Evolutionary conservation across 1,140 invertebrate species (phyloP), one percentile per base, ranked within the genome.

Genomic region (Acromyrmex charruanus): DNA sequence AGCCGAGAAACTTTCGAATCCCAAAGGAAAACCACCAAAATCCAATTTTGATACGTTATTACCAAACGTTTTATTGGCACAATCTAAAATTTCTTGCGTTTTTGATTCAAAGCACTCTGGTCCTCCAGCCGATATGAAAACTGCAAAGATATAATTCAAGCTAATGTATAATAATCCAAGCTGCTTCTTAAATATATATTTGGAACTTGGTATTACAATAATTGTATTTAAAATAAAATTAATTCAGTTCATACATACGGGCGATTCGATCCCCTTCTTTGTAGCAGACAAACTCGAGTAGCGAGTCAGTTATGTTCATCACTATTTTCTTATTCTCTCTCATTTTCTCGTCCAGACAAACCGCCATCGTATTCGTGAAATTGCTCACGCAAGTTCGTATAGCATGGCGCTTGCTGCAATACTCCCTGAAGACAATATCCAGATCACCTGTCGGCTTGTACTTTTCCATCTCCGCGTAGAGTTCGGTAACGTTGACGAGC

Each of bases 191-290:
- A 3, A 44, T 35, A 6, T 44, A 10, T 44, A 44, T 44, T 44
- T 44, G 10, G 10, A 44, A 44, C 10, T 44, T 44, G 9, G 0
- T 44, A 44, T 10, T 44, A 10, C 9, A n/a, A n/a, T n/a, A n/a
- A n/a, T 44, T 44, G 9, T 44, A 44, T 44, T 44, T 44, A 44
- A 39, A 49, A 16, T 31, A 77, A 12, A 71, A 80, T 18, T 12
- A 63, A 53, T 16, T 44, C 31, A 35, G 65, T 25, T 65, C 59
- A 84, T 87, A 96, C 97, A 96, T 94, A 97, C 97, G 95, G 3
- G 97, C 97, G 91, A 98, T 97, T 88, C 97, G 96, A 93, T 98
- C 97, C 6, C 98, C 98, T 88, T 98, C 97, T 87, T 97, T 98
- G 72, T 95, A 96, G 91, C 98, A 98, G 25, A 97, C 95, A 89